Evolutionary conservation across 2,888 invertebrate species (phyloP).

Genomic region (Caenorhabditis sp.): DNA sequence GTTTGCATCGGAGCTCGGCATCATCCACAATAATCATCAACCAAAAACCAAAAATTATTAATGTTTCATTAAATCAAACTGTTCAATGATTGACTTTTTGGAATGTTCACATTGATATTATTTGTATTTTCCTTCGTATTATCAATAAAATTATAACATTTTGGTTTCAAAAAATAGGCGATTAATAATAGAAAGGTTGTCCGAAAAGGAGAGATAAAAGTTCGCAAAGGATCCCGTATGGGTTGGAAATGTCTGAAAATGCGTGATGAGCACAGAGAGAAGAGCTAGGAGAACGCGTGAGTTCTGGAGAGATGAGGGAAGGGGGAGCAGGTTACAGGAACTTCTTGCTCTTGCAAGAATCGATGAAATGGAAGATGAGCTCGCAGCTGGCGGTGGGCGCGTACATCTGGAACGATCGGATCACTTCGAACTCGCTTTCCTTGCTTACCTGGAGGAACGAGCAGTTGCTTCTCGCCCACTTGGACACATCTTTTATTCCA

Average conservation of each 20-base stretch:
- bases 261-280: slow-evolving; percentile 47
- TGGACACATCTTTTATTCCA: slow-evolving; percentile 66
- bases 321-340: slow-evolving; percentile 54
- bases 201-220: slow-evolving; percentile 2
- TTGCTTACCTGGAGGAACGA: slow-evolving; percentile 51
- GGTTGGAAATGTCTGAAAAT: slow-evolving; percentile 52
- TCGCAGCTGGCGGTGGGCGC: slow-evolving; percentile 67
- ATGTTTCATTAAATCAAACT: neutral
- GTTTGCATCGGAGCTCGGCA: too few species aligned
- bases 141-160: neutral
- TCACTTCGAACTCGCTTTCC: neutral
- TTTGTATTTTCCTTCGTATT: neutral
- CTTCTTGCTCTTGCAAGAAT: slow-evolving; percentile 66
- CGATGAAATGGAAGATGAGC: slow-evolving; percentile 69
- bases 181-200: neutral
- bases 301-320: slow-evolving; percentile 1
- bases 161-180: neutral
- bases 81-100: neutral
- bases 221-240: slow-evolving; percentile 39
- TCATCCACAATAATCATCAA: too few species aligned
- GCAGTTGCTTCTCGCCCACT: slow-evolving; percentile 70
- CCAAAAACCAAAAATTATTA: too few species aligned
- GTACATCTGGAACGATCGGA: slow-evolving; percentile 45
- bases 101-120: slow-evolving; percentile 11
- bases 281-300: slow-evolving; percentile 25